A percentile compares a stretch with the other conserved stretches of the same genome.
These are phyloP conservation scores for Drosophila sturtevanti DNA, from an alignment of 1,140 invertebrate genomes.

Conservation along the genomic window DNA sequence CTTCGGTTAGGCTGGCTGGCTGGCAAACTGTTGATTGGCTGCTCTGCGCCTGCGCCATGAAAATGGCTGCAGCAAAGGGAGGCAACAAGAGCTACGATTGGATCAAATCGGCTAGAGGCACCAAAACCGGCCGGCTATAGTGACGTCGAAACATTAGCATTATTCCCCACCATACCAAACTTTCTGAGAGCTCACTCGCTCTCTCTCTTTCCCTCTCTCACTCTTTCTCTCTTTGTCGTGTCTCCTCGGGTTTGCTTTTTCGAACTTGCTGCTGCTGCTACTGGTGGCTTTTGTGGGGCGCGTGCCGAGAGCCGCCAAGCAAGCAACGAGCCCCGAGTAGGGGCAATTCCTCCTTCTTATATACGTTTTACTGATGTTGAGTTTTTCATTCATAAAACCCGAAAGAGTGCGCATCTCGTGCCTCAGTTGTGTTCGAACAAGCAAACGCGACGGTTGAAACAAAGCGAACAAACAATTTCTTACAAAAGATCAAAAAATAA, in stretches of 20 bases:
- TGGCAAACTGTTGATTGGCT: slow-evolving; percentile 82
- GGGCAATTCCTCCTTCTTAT: slow-evolving; percentile 31
- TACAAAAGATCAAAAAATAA: too few species aligned
- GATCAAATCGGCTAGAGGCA: slow-evolving; percentile 28
- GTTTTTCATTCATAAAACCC: slow-evolving; percentile 83
- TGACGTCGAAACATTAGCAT: slow-evolving; percentile 45
- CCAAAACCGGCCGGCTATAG: slow-evolving; percentile 45
- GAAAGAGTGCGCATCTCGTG: slow-evolving; percentile 82
- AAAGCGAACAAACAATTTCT: slow-evolving; percentile 33
- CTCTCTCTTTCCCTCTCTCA: not conserved
- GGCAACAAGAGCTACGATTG: slow-evolving; percentile 72
- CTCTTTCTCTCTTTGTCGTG: not conserved
- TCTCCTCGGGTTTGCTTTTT: slow-evolving; percentile 29
- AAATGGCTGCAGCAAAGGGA: slow-evolving; percentile 82
- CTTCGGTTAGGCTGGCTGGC: slow-evolving; percentile 47
- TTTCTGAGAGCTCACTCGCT: slow-evolving; percentile 13
- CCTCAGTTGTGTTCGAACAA: slow-evolving; percentile 83
- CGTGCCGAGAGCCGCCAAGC: slow-evolving; percentile 49
- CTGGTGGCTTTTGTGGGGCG: slow-evolving; percentile 49
- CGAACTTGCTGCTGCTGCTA: slow-evolving; percentile 56
- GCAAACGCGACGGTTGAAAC: slow-evolving; percentile 82
- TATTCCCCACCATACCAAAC: slow-evolving; percentile 52
- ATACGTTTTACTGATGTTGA: slow-evolving; percentile 52
- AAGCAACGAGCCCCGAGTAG: slow-evolving; percentile 36
- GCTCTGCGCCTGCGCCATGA: slow-evolving; percentile 81